Evolutionary conservation across 2,888 invertebrate species (phyloP).

Genomic region (Sphaerophoria taeniata): DNA sequence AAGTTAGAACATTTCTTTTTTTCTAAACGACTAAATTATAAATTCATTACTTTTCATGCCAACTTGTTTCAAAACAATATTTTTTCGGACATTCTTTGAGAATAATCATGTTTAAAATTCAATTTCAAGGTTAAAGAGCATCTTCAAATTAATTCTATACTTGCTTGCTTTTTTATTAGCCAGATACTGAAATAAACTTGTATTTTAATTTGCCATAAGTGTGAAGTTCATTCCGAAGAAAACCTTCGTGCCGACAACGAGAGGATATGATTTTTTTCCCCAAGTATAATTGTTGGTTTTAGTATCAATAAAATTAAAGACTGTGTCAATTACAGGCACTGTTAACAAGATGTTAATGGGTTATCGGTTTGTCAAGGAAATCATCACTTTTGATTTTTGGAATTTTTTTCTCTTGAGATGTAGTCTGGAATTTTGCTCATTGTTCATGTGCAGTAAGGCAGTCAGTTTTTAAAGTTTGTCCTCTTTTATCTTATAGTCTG

Average conservation of each 20-base stretch:
- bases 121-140: background rate
- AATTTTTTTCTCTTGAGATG: too few relatives aligned
- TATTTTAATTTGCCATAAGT: background rate
- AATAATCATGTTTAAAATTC: background rate
- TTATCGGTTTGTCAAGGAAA: too few relatives aligned
- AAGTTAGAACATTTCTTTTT: too few relatives aligned
- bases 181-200: background rate
- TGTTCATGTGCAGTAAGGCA: too few relatives aligned
- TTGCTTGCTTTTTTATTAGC: background rate
- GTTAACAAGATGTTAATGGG: too few relatives aligned
- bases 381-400: too few relatives aligned
- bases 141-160: conserved; percentile 5
- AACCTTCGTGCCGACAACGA: background rate
- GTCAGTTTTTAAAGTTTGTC: too few relatives aligned
- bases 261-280: background rate
- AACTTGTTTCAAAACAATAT: background rate
- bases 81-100: background rate
- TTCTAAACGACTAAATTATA: too few relatives aligned
- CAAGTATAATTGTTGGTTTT: too few relatives aligned
- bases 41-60: too few relatives aligned
- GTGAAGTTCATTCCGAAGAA: background rate
- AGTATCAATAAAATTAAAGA: background rate
- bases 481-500: too few relatives aligned
- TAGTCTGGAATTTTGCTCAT: too few relatives aligned
- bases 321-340: background rate